These are phyloP conservation scores for Cairina moschata DNA, from an alignment of 2,113 vertebrate species.

Conservation along the genomic window DNA sequence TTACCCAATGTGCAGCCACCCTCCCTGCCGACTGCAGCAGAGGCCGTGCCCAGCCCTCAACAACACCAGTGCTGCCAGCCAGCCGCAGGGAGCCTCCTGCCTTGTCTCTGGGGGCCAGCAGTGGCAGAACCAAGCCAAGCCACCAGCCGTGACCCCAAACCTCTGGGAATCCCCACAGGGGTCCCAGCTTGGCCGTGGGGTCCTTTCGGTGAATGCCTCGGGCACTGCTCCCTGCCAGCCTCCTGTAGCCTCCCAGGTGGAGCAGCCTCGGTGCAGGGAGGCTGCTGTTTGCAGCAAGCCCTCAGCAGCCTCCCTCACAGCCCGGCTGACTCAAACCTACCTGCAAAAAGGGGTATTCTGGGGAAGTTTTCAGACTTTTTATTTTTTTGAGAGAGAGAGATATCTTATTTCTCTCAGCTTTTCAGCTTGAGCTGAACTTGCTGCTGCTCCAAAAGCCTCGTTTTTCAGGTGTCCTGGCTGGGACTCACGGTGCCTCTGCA, in stretches of 20 bases:
- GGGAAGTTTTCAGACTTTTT: not conserved
- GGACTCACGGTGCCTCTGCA: not conserved
- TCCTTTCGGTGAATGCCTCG: not conserved
- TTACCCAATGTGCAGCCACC: constrained; percentile 31
- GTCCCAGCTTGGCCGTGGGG: not conserved
- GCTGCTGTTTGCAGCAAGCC: not conserved
- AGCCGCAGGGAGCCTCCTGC: not conserved
- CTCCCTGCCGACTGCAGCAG: not conserved
- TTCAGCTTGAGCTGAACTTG: not conserved
- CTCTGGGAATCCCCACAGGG: not conserved
- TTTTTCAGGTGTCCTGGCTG: not conserved
- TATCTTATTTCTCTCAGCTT: not conserved
- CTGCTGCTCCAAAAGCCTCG: not conserved
- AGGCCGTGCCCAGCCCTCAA: not conserved
- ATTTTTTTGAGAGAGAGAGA: not conserved
- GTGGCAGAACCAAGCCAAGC: not conserved
- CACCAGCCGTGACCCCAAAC: rapidly evolving
- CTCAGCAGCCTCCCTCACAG: not conserved
- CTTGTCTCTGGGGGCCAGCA: not conserved
- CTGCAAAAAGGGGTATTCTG: not conserved
- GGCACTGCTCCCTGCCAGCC: not conserved
- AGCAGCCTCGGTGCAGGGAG: not conserved
- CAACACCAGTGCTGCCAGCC: too few relatives aligned
- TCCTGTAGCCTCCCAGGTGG: not conserved
- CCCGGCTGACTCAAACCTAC: constrained; percentile 5